Evolutionary conservation across 1,140 invertebrate genomes (phyloP).

Genomic region (Brachionus rotundiformis): DNA sequence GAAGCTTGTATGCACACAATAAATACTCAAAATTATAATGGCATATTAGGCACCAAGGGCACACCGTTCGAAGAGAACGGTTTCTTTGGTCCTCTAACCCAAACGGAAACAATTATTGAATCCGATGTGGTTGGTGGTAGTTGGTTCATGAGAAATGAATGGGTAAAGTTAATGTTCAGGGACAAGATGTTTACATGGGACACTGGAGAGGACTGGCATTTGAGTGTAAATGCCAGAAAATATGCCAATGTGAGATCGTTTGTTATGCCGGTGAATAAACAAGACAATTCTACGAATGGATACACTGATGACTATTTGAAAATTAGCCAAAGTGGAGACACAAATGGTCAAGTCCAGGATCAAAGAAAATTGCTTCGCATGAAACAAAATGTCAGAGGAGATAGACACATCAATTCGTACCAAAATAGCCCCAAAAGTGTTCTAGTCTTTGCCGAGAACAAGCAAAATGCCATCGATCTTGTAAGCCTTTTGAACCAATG

Average conservation of each 20-base stretch:
- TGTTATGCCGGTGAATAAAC: not conserved
- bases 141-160: constrained; percentile 24
- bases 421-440: not conserved
- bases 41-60: constrained; percentile 6
- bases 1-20: constrained; percentile 13
- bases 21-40: not conserved
- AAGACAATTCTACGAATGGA: not conserved
- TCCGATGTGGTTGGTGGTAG: constrained; percentile 17
- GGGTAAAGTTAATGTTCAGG: constrained; percentile 13
- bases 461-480: not conserved
- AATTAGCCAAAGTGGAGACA: not conserved
- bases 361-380: not conserved
- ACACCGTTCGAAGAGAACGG: not conserved
- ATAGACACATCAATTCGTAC: not conserved
- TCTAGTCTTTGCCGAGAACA: not conserved
- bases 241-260: constrained; percentile 24
- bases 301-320: not conserved
- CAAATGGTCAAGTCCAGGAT: not conserved
- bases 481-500: not conserved
- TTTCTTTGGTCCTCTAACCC: not conserved
- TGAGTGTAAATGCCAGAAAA: constrained; percentile 13
- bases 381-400: not conserved
- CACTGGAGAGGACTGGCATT: not conserved
- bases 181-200: constrained; percentile 17
- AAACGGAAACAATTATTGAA: not conserved